A percentile compares a stretch with the other conserved stretches of the same genome.
phyloP scores from a whole-genome alignment of 2,888 invertebrate species.

The Spodoptera picta region DNA sequence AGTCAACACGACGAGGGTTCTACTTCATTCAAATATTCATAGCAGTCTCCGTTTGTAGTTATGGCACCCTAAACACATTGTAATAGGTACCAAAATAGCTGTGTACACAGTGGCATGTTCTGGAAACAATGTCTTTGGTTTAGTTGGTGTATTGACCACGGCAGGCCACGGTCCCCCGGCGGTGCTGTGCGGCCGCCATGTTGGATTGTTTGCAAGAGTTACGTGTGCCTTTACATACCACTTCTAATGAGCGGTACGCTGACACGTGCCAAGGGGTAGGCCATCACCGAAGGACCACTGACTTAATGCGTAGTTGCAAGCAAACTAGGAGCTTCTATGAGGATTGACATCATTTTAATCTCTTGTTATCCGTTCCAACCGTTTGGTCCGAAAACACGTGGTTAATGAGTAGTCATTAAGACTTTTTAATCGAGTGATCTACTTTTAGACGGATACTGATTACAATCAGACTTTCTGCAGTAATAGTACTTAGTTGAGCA shows the following conservation, averaged over 20 bases:
- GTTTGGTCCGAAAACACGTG: too few species aligned
- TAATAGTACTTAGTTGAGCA: too few species aligned
- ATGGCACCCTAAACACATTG: neutral
- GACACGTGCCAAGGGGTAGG: neutral
- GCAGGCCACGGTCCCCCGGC: slow-evolving; percentile 3
- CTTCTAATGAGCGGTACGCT: slow-evolving; percentile 25
- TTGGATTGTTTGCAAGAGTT: slow-evolving; percentile 11
- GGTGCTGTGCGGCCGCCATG: neutral
- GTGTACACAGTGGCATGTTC: slow-evolving; percentile 13
- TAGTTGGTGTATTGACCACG: neutral
- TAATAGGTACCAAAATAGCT: slow-evolving; percentile 13
- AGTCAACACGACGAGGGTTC: neutral
- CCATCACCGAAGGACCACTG: slow-evolving; percentile 8
- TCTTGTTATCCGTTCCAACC: too few species aligned
- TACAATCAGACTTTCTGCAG: neutral
- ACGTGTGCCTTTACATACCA: slow-evolving; percentile 25
- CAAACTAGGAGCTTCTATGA: too few species aligned
- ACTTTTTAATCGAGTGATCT: too few species aligned
- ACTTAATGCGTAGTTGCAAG: neutral
- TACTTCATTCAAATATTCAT: slow-evolving; percentile 9
- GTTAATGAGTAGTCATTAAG: too few species aligned
- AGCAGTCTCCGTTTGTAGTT: slow-evolving; percentile 1
- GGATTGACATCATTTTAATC: too few species aligned
- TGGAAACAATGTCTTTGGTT: slow-evolving; percentile 16
- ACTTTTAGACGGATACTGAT: too few species aligned